These are phyloP conservation scores for Hypomecis punctinalis DNA, from an alignment of 2,888 invertebrate genomes.

Conservation along the genomic window DNA sequence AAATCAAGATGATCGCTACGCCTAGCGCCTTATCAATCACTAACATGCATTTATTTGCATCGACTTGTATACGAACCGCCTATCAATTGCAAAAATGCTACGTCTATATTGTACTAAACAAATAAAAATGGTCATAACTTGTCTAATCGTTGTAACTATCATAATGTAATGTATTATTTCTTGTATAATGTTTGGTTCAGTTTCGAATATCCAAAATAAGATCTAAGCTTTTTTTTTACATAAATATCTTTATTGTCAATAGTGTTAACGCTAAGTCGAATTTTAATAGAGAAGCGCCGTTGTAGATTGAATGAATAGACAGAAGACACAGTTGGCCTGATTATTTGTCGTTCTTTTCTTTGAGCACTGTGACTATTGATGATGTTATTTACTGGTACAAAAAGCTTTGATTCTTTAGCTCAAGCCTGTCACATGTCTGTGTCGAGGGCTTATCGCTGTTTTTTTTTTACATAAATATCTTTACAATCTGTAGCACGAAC, in stretches of 20 bases:
- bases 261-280: too few relatives aligned
- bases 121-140: not conserved
- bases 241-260: not conserved
- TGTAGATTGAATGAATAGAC: too few relatives aligned
- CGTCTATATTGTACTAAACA: not conserved
- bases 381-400: too few relatives aligned
- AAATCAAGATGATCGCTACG: too few relatives aligned
- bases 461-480: slow-evolving; percentile 30
- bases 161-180: not conserved
- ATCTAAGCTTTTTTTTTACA: not conserved
- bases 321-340: too few relatives aligned
- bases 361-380: too few relatives aligned
- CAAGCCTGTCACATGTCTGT: too few relatives aligned
- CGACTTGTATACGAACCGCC: not conserved
- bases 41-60: not conserved
- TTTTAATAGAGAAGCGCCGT: too few relatives aligned
- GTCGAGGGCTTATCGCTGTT: too few relatives aligned
- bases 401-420: too few relatives aligned
- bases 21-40: too few relatives aligned
- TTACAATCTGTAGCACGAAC: slow-evolving; percentile 1
- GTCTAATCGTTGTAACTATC: not conserved
- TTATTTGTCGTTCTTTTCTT: too few relatives aligned
- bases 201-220: not conserved
- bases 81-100: slow-evolving; percentile 1
- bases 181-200: not conserved